Evolutionary conservation across 1,140 invertebrate genomes (phyloP).

Genomic region (Tyrophagus putrescentiae): DNA sequence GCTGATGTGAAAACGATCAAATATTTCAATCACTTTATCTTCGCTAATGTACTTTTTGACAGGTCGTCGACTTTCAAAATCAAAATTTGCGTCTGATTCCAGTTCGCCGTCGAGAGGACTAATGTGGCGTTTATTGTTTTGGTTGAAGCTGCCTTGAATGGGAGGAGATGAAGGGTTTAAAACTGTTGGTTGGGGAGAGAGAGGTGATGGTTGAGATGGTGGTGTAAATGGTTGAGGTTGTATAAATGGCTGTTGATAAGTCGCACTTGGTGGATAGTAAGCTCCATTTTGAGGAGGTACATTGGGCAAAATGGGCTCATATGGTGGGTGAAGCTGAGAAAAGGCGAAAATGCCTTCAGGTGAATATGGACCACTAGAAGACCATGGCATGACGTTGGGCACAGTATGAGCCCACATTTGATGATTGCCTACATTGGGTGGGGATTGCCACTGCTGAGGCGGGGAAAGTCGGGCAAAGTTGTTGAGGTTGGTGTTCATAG

Average conservation of each 20-base stretch:
- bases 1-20: conserved; percentile 24
- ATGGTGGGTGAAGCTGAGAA: neutral
- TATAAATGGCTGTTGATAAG: too few relatives aligned
- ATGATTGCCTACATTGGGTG: too few relatives aligned
- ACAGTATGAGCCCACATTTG: conserved; percentile 25
- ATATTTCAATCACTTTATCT: conserved; percentile 25
- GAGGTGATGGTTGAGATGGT: neutral
- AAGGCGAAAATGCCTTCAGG: neutral
- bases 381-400: conserved; percentile 22
- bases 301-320: neutral
- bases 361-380: too few relatives aligned
- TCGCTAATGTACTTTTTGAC: conserved; percentile 26
- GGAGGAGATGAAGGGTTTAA: too few relatives aligned
- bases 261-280: too few relatives aligned
- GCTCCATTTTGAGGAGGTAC: neutral
- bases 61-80: conserved; percentile 14
- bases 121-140: conserved; percentile 22
- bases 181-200: neutral
- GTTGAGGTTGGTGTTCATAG: too few relatives aligned
- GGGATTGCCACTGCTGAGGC: too few relatives aligned
- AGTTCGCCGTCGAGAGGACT: neutral
- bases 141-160: neutral
- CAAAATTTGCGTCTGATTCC: neutral
- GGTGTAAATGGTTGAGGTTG: too few relatives aligned
- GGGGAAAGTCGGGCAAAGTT: too few relatives aligned